Evolutionary conservation across 2,797 vertebrate genomes (phyloP).

Genomic region (Notolepis coatsorum): DNA sequence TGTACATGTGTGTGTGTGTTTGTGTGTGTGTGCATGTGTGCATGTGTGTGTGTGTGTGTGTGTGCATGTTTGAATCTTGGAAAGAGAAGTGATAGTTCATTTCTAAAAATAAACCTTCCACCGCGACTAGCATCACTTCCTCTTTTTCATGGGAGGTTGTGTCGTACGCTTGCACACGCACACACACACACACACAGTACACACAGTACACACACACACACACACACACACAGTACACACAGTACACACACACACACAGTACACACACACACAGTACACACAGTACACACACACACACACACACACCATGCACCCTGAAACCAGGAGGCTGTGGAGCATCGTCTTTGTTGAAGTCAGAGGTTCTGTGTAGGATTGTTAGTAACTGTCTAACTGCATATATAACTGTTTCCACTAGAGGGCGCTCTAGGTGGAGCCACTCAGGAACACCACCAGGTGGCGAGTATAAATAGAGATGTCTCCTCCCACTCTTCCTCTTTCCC

Average conservation of each 20-base stretch:
- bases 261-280: constrained; percentile 17
- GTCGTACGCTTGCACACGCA: background rate
- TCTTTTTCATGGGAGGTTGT: constrained; percentile 55
- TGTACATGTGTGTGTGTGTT: background rate
- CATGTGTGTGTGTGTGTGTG: background rate
- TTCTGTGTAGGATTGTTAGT: too few relatives aligned
- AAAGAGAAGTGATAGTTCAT: constrained; percentile 69
- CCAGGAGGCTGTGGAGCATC: too few relatives aligned
- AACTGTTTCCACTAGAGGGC: too few relatives aligned
- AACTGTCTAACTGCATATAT: too few relatives aligned
- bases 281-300: constrained; percentile 28
- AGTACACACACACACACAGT: constrained; percentile 2
- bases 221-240: background rate
- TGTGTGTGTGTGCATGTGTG: background rate
- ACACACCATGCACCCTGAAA: constrained; percentile 41
- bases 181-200: background rate
- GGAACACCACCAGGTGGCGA: too few relatives aligned
- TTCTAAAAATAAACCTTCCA: constrained; percentile 75
- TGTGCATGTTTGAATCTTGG: constrained; percentile 55
- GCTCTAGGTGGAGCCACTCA: too few relatives aligned
- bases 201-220: constrained; percentile 4
- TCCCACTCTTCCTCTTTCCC: too few relatives aligned
- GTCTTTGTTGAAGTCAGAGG: too few relatives aligned
- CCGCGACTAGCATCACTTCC: constrained; percentile 74
- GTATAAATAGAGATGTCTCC: too few relatives aligned